These are phyloP conservation scores for Pipistrellus pipistrellus DNA, from an alignment of 2,797 vertebrate species.

Conservation along the genomic window DNA sequence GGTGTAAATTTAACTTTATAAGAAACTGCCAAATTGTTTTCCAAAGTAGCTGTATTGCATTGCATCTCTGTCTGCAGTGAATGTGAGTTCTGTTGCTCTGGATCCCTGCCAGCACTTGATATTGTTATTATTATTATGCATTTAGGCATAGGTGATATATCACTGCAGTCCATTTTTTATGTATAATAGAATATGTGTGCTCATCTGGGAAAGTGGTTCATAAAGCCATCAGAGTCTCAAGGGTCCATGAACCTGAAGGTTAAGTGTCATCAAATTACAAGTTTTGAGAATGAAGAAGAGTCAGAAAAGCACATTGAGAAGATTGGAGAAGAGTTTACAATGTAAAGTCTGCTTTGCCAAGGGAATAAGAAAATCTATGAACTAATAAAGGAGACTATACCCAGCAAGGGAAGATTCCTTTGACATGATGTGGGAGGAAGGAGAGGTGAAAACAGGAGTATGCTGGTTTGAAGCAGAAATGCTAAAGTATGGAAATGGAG, in stretches of 20 bases:
- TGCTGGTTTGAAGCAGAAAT: neutral
- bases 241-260: neutral
- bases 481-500: neutral
- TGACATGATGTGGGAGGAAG: neutral
- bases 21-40: neutral
- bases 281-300: neutral
- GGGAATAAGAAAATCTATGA: neutral
- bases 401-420: neutral
- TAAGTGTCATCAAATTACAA: neutral
- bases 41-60: neutral
- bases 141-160: neutral
- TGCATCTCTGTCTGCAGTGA: neutral
- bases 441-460: neutral
- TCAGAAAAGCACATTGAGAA: neutral
- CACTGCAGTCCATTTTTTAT: neutral
- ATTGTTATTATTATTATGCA: neutral
- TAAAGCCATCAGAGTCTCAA: neutral
- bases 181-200: neutral
- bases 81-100: neutral
- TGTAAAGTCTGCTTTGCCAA: too few relatives aligned
- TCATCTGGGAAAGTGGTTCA: neutral
- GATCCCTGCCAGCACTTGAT: neutral
- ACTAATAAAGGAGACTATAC: neutral
- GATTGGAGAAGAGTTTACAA: neutral
- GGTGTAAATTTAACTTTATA: neutral